Evolutionary conservation across 1,140 invertebrate genomes (phyloP), one percentile per base, ranked within the genome.

Genomic region (Conopomorpha cramerella): DNA sequence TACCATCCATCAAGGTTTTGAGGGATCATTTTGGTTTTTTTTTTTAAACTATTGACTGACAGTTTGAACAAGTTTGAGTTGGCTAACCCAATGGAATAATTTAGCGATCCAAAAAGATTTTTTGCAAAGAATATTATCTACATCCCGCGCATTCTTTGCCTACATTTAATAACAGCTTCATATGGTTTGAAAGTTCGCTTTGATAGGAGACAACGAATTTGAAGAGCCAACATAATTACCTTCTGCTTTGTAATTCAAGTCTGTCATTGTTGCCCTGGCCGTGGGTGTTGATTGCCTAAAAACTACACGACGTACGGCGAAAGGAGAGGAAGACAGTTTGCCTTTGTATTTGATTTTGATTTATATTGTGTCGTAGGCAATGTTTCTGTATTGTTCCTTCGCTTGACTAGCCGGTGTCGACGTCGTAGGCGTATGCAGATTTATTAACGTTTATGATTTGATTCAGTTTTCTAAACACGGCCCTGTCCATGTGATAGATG

Each of bases 271-370:
- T 23, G 19, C 10, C 4, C 19, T 6, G 60, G 55, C 60, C 63
- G 66, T 73, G 64, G 68, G 68, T 71, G 68, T 73, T 66, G n/a
- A n/a, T n/a, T n/a, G n/a, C n/a, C n/a, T n/a, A 73, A 68, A 71
- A 73, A 73, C 63, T 48, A 59, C 64, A 66, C 66, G 55, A 60
- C 55, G 46, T 36, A 57, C 41, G 49, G 48, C 52, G 49, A 51
- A 58, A 63, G 53, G 55, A 63, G 54, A 57, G 62, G 65, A 58
- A 63, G 48, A 54, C 65, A 58, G 55, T 40, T 51, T 39, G 55
- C n/a, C n/a, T n/a, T n/a, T n/a, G 55, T 59, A 55, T 59, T 54
- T 51, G 37, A 43, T 50, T 52, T 61, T 73, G 64, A 73, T 70
- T 70, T 70, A 73, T 66, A 49, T 59, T 52, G 60, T 68, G 67